phyloP scores from a whole-genome alignment of 2,113 vertebrate species.

The Colinus virginianus region DNA sequence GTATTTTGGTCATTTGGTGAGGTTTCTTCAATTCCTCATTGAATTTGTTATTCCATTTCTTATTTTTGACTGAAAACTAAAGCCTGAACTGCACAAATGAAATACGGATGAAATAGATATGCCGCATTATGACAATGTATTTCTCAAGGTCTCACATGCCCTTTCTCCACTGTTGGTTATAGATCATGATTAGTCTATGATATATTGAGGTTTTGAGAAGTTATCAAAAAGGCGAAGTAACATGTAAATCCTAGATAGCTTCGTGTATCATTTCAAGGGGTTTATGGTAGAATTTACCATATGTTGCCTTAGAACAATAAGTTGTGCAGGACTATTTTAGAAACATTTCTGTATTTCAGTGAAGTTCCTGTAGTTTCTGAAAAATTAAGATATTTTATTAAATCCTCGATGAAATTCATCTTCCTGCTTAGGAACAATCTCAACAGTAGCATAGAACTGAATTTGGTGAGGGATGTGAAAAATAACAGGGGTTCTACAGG shows the following conservation, averaged over 20 bases:
- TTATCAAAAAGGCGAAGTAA: background rate
- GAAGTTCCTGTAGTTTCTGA: background rate
- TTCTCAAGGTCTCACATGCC: background rate
- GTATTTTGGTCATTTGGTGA: background rate
- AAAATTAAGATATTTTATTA: background rate
- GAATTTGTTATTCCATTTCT: background rate
- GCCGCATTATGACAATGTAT: background rate
- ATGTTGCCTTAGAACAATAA: background rate
- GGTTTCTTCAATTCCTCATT: slow-evolving; percentile 15
- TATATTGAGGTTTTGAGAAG: background rate
- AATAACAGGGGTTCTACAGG: too few relatives aligned
- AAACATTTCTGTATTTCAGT: background rate
- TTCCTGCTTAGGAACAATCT: background rate
- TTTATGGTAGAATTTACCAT: background rate
- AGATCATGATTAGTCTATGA: background rate
- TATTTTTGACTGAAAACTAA: slow-evolving; percentile 3
- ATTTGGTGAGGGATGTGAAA: too few relatives aligned
- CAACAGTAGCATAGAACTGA: background rate
- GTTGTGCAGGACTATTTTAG: background rate
- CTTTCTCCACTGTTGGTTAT: background rate
- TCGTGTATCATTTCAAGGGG: background rate
- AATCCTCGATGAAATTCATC: background rate
- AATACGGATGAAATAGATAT: background rate
- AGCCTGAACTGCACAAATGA: slow-evolving; percentile 2
- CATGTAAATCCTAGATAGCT: background rate